phyloP scores from a whole-genome alignment of 1,140 invertebrate genomes.

The Hypothenemus hampei region DNA sequence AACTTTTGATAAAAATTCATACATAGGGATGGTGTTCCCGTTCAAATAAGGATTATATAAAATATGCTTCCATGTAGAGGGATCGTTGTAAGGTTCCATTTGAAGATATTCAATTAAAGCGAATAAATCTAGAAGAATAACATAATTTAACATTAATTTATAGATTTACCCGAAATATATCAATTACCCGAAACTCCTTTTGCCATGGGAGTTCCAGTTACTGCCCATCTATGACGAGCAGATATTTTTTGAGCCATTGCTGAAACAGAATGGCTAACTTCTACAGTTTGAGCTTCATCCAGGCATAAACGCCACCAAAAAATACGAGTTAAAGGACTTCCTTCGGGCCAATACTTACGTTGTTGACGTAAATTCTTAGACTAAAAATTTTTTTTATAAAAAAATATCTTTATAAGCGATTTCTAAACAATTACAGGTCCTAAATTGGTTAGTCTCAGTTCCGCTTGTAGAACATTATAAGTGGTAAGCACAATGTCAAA shows the following conservation, averaged over 20 bases:
- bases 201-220: conserved; percentile 73
- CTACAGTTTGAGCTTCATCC: conserved; percentile 82
- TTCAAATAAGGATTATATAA: conserved; percentile 54
- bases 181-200: conserved; percentile 54
- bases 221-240: conserved; percentile 67
- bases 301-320: conserved; percentile 76
- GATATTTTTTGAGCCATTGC: conserved; percentile 59
- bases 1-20: conserved; percentile 53
- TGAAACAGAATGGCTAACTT: conserved; percentile 54
- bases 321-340: conserved; percentile 60
- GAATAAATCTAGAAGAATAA: conserved; percentile 55
- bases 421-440: conserved; percentile 27
- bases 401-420: neutral
- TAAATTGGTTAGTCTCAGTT: conserved; percentile 51
- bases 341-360: conserved; percentile 56
- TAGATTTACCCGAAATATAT: too few relatives aligned
- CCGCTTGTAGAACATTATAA: conserved; percentile 59
- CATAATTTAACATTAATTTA: conserved; percentile 2
- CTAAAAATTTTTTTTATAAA: neutral
- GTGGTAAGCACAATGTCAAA: conserved; percentile 74
- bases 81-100: conserved; percentile 54
- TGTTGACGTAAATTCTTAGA: conserved; percentile 47
- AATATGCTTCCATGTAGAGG: conserved; percentile 52
- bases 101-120: conserved; percentile 67
- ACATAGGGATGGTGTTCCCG: conserved; percentile 48